A percentile compares a stretch with the other conserved stretches of the same genome.
These are phyloP conservation scores for Loriculus beryllinus DNA, from an alignment of 2,797 vertebrate species.

Conservation along the genomic window DNA sequence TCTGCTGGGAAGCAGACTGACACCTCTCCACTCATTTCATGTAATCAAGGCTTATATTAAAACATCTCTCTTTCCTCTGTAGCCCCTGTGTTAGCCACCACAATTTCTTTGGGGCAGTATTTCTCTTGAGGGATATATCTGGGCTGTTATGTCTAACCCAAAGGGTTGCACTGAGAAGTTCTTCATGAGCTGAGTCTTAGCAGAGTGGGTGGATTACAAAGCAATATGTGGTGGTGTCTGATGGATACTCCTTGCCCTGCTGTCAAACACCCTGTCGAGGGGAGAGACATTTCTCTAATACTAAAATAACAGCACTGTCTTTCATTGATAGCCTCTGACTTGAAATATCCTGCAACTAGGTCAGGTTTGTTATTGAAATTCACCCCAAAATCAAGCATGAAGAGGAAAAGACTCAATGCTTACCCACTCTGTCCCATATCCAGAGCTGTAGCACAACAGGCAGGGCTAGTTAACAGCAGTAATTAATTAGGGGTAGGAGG, in stretches of 20 bases:
- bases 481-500: neutral
- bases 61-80: neutral
- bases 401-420: neutral
- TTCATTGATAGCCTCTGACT: neutral
- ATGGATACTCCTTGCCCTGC: neutral
- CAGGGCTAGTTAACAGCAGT: neutral
- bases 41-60: neutral
- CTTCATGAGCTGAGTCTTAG: neutral
- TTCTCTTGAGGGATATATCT: neutral
- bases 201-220: neutral
- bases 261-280: neutral
- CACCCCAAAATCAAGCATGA: neutral
- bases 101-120: neutral
- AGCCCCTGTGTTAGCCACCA: neutral
- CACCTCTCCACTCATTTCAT: neutral
- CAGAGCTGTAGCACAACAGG: neutral
- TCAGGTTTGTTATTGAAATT: neutral
- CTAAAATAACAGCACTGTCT: neutral
- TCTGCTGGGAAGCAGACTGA: neutral
- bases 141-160: neutral
- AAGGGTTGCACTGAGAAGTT: neutral
- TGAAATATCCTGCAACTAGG: neutral
- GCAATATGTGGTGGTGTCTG: neutral
- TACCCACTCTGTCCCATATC: neutral
- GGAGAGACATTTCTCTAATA: neutral